Base-by-base conservation (phyloP, 2,113 vertebrate species). In the Rynchops niger region DNA sequence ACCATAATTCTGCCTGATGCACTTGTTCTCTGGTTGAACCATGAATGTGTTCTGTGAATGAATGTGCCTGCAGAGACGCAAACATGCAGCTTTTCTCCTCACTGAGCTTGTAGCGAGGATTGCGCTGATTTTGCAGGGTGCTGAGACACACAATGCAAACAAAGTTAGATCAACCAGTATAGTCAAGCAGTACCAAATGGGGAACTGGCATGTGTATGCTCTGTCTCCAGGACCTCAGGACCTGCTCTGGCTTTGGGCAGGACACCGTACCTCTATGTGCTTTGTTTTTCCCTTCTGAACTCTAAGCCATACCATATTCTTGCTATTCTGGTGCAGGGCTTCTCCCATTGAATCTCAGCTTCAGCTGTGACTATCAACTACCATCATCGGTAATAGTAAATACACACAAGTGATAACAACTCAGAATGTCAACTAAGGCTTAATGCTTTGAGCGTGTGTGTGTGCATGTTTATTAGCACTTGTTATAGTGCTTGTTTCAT, bases 21-120 rank as follows among this genome's bases (percentile, higher is more conserved):
- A 42, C 81, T 73, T 83, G 53, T 74, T 93, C 72, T 91, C 77
- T 77, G 80, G 70, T 56, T 69, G 78, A 74, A 69, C 42, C 7
- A 5, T 36, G 70, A 70, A 30, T 30, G 67, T 62, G 50, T 29
- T 22, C 47, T 49, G 47, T 49, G 47, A 49, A 49, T 49, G 47
- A 49, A 49, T 49, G 86, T 94, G 80, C 83, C 84, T 90, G 88
- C 12, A 96, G 88, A 93, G 71, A 76, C 15, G 52, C 30, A 95
- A 63, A 61, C 89, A 62, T 30, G 88, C 83, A 91, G 65, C 71
- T 95, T 94, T 90, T 77, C 71, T 79, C 50, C 90, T 96, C 5
- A 3, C 77, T 96, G 69, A 61, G 59, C 22, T 72, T 53, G 47
- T 53, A 97, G 93, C 9, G 17, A 87, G 55, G 56, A 63, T 86